phyloP scores from a whole-genome alignment of 2,888 invertebrate species.

The Bruchidius siliquastri region DNA sequence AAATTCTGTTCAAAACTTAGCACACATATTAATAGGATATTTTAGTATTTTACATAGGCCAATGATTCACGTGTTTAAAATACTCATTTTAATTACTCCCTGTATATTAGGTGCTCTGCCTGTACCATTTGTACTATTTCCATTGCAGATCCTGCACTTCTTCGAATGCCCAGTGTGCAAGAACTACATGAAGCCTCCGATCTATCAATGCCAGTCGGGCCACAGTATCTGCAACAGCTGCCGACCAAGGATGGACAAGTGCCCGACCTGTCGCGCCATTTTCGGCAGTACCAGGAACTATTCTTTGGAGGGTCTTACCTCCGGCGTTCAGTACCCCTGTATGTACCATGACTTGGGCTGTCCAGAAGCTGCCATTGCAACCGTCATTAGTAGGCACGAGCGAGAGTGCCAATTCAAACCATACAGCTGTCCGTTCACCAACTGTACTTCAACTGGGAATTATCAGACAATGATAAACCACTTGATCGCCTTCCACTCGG shows the following conservation, averaged over 20 bases:
- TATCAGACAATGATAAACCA: conserved; percentile 24
- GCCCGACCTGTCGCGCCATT: conserved; percentile 36
- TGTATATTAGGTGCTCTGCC: no score
- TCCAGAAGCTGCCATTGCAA: conserved; percentile 25
- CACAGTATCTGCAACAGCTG: conserved; percentile 40
- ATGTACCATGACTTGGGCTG: conserved; percentile 36
- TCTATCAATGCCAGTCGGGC: conserved; percentile 38
- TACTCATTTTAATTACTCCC: no score
- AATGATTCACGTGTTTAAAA: no score
- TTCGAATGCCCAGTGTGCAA: conserved; percentile 42
- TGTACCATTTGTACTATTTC: background rate
- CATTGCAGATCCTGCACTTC: conserved; percentile 26
- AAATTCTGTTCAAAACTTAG: no score
- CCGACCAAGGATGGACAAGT: conserved; percentile 34
- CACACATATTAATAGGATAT: no score
- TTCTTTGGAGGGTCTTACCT: conserved; percentile 36
- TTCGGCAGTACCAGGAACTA: conserved; percentile 39
- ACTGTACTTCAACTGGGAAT: conserved; percentile 27
- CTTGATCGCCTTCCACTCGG: conserved; percentile 24
- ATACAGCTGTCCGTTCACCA: conserved; percentile 32
- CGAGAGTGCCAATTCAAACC: conserved; percentile 32
- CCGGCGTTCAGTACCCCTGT: conserved; percentile 35
- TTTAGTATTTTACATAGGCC: no score
- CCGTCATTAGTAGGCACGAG: conserved; percentile 32
- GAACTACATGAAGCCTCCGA: conserved; percentile 39